phyloP scores from a whole-genome alignment of 1,140 invertebrate genomes.

The Acromyrmex echinatior region DNA sequence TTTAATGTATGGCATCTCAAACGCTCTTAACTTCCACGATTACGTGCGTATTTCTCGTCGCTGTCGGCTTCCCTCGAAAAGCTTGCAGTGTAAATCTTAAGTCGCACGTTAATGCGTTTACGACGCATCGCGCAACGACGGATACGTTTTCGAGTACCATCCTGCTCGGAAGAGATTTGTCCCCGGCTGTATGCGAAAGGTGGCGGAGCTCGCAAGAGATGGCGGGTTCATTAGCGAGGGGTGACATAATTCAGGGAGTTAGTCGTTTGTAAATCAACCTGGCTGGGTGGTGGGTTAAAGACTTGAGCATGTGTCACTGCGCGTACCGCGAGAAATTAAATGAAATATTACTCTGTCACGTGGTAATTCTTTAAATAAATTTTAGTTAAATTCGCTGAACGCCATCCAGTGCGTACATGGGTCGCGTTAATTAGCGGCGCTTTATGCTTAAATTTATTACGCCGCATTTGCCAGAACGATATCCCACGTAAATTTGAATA shows the following conservation, averaged over 20 bases:
- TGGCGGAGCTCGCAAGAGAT: constrained; percentile 31
- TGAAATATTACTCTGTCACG: constrained; percentile 21
- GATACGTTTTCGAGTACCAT: constrained; percentile 36
- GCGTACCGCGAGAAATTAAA: constrained; percentile 32
- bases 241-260: constrained; percentile 68
- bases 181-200: background rate
- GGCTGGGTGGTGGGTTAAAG: constrained; percentile 33
- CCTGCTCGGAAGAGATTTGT: constrained; percentile 56
- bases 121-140: constrained; percentile 6
- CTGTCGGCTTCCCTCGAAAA: background rate
- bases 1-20: background rate
- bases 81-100: constrained; percentile 35
- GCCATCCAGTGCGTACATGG: background rate
- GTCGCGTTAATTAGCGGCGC: background rate
- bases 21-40: background rate
- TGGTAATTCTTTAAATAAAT: constrained; percentile 29
- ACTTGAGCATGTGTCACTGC: constrained; percentile 8
- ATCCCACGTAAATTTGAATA: constrained; percentile 5
- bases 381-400: constrained; percentile 32
- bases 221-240: constrained; percentile 68
- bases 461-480: background rate
- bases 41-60: background rate
- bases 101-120: constrained; percentile 39
- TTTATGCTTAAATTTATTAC: constrained; percentile 41
- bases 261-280: constrained; percentile 66